Base-by-base conservation (phyloP, 2,113 vertebrate species). In the Catagonus wagneri region DNA sequence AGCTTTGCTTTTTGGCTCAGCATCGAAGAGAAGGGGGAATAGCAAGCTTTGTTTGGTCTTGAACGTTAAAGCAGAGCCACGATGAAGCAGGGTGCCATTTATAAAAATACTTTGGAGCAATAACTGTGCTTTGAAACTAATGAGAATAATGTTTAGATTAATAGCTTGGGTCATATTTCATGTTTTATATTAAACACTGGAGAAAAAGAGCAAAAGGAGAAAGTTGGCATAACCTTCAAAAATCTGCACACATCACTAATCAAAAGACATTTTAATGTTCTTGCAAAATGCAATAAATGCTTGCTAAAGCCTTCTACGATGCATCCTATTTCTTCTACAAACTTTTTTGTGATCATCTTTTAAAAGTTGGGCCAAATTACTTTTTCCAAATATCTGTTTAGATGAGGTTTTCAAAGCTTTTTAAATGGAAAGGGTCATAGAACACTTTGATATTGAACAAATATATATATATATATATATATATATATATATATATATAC, bases 91-190 rank as follows among this genome's bases (percentile, higher is more conserved):
- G 36, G 44, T 60, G 63, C 63, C 83, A 66, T 96, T 93, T 78
- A 69, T 75, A 84, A 83, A 96, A 96, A 92, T 90, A 69, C 78
- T 93, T 68, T 81, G 74, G 65, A 87, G 91, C 63, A 89, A 83
- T 89, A 79, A 74, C 34, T 34, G 29, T 29, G 52, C 81, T 96
- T 94, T 93, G 91, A 97, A 98, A 87, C 69, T 96, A 97, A 96
- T 97, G 79, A 96, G 89, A 89, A 93, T 63, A 80, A 93, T 96
- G 93, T 87, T 95, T 96, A 96, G 83, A 95, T 96, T 96, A 96
- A 96, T 95, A 91, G 79, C 56, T 78, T 89, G 34, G 74, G 81
- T 96, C 74, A 58, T 92, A 94, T 95, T 90, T 87, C 83, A 87
- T 96, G 69, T 75, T 78, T 96, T 95, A 23, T 94, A 63, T 86